phyloP scores from a whole-genome alignment of 2,888 invertebrate species.

The Diaperis boleti region DNA sequence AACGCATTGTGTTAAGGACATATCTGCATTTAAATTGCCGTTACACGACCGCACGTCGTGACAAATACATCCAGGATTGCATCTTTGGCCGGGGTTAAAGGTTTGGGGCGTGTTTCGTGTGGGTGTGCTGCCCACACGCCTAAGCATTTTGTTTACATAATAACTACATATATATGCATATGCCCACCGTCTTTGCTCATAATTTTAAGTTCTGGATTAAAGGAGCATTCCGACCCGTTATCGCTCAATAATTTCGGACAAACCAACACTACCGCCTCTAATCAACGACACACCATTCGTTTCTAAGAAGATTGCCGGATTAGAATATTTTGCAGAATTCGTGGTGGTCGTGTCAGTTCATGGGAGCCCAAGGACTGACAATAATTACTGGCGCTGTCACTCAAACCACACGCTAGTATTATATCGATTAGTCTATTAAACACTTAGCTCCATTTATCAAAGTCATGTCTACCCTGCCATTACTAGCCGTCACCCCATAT shows the following conservation, averaged over 20 bases:
- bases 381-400: slow-evolving; percentile 65
- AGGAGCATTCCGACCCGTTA: slow-evolving; percentile 35
- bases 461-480: slow-evolving; percentile 60
- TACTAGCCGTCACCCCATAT: slow-evolving; percentile 54
- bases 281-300: too few species aligned
- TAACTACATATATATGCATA: slow-evolving; percentile 54
- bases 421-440: slow-evolving; percentile 69
- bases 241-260: slow-evolving; percentile 34
- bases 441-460: slow-evolving; percentile 68
- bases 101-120: slow-evolving; percentile 52
- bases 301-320: background rate
- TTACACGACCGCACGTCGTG: slow-evolving; percentile 58
- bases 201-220: slow-evolving; percentile 42
- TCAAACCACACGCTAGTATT: slow-evolving; percentile 64
- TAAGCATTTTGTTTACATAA: slow-evolving; percentile 53
- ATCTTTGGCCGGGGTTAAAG: slow-evolving; percentile 54
- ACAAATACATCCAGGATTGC: slow-evolving; percentile 60
- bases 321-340: background rate
- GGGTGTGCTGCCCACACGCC: slow-evolving; percentile 51
- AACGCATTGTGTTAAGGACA: slow-evolving; percentile 47
- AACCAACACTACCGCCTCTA: slow-evolving; percentile 5
- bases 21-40: slow-evolving; percentile 61
- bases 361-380: slow-evolving; percentile 57
- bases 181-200: slow-evolving; percentile 43
- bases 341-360: slow-evolving; percentile 51